Base-by-base conservation (phyloP, 2,113 vertebrate species). In the Tachysurus fulvidraco region DNA sequence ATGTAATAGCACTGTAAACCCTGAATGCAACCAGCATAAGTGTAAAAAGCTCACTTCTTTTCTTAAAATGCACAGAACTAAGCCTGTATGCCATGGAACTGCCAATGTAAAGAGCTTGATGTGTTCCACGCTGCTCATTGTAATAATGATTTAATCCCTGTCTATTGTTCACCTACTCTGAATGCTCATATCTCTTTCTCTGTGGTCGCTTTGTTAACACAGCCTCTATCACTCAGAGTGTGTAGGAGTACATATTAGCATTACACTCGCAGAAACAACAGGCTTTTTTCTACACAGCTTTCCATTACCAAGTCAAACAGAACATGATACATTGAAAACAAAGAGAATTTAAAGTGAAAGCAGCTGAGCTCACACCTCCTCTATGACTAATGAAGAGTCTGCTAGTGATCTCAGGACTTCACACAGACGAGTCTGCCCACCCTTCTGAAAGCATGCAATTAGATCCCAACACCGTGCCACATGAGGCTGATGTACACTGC, bases 371-470 rank as follows among this genome's bases (percentile, higher is more conserved):
- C 73, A 67, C 83, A 59, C 67, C 88, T 84, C 85, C 76, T 86
- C 71, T 57, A 46, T 52, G 83, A 69, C 52, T 87, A 89, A 84
- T 83, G 85, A 89, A 89, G 86, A 81, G 50, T 83, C 25, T 57
- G 54, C 54, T 46, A 50, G 14, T 86, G 85, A 89, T 93, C 80
- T 90, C 89, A 90, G 69, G 90, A 90, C 90, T 91, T 88, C 85
- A 91, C 69, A 78, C 81, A 80, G 82, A 88, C 88, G 81, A 88
- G 86, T 82, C 86, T 81, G 88, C 86, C 89, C 90, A 82, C 90
- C 89, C 84, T 89, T 88, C 89, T 80, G 90, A 93, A 94, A 94
- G 92, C 90, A 60, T 94, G 92, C 93, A 94, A 95, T 95, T 96
- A 95, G 90, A 91, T 88, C 36, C 91, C 88, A 90, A 93, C 92